Conservation (phyloP, 2,113 vertebrate genomes). For the Barnardius zonarius region DNA sequence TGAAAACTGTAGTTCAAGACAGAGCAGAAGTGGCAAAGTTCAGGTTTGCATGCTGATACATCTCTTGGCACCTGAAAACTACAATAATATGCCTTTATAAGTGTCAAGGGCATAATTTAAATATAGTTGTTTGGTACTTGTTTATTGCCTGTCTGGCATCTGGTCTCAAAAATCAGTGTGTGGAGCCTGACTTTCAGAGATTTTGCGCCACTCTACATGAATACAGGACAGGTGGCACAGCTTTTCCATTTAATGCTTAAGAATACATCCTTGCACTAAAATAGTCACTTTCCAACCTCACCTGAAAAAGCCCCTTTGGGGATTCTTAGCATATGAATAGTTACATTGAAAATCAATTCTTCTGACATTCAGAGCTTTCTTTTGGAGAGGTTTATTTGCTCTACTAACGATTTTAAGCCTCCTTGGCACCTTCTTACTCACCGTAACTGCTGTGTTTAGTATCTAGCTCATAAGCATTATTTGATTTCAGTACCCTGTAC, state of each 20-base stretch:
- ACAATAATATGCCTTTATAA: background rate
- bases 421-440: conserved; percentile 17
- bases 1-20: background rate
- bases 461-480: background rate
- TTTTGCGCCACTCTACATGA: background rate
- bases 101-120: background rate
- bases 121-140: background rate
- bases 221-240: background rate
- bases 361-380: conserved; percentile 14
- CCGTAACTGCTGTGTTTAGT: conserved; percentile 3
- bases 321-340: background rate
- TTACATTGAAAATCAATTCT: conserved; percentile 53
- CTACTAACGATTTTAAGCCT: conserved; percentile 14
- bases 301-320: background rate
- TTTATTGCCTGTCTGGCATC: background rate
- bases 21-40: background rate
- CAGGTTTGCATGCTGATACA: background rate
- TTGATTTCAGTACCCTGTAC: background rate
- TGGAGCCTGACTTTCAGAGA: background rate
- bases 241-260: background rate
- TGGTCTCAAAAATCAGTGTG: background rate
- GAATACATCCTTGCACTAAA: conserved; percentile 10
- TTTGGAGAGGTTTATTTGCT: conserved; percentile 29
- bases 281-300: background rate
- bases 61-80: background rate